A percentile compares a stretch with the other conserved stretches of the same genome.
Evolutionary conservation across 2,797 vertebrate species (phyloP).

Genomic region (Argyrosomus regius): DNA sequence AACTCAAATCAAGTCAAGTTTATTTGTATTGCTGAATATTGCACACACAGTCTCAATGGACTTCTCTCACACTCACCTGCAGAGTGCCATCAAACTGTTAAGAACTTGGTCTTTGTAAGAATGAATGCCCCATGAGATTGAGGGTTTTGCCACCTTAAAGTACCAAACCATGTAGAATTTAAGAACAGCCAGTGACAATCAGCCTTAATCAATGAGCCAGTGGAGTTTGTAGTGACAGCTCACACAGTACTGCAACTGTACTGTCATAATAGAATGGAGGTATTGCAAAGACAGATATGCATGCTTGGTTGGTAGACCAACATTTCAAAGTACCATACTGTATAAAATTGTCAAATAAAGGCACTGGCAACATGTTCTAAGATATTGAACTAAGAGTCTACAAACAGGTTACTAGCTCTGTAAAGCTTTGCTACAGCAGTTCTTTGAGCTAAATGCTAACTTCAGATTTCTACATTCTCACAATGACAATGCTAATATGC

Average conservation of each 20-base stretch:
- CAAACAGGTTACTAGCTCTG: neutral
- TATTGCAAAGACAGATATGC: neutral
- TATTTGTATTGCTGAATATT: constrained; percentile 34
- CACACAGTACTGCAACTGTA: neutral
- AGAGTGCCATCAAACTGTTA: constrained; percentile 31
- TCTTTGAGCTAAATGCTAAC: constrained; percentile 1
- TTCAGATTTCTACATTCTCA: neutral
- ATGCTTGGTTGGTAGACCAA: neutral
- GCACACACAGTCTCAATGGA: neutral
- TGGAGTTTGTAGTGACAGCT: neutral
- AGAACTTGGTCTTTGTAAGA: constrained; percentile 12
- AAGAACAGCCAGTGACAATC: constrained; percentile 20
- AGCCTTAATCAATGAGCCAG: constrained; percentile 20
- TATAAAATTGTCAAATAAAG: neutral
- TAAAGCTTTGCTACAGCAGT: neutral
- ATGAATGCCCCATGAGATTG: neutral
- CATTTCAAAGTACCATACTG: neutral
- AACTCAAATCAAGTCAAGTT: constrained; percentile 57
- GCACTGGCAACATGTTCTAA: neutral
- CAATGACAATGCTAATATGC: neutral
- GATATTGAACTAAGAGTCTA: neutral
- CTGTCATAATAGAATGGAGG: neutral
- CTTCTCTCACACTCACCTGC: constrained; percentile 44
- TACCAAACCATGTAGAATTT: constrained; percentile 43
- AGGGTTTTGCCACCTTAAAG: constrained; percentile 23